Percentiles rank a stretch among this genome's conserved stretches.
Conservation (phyloP, 1,140 invertebrate species). For the Thalassaphorura encarpata region DNA sequence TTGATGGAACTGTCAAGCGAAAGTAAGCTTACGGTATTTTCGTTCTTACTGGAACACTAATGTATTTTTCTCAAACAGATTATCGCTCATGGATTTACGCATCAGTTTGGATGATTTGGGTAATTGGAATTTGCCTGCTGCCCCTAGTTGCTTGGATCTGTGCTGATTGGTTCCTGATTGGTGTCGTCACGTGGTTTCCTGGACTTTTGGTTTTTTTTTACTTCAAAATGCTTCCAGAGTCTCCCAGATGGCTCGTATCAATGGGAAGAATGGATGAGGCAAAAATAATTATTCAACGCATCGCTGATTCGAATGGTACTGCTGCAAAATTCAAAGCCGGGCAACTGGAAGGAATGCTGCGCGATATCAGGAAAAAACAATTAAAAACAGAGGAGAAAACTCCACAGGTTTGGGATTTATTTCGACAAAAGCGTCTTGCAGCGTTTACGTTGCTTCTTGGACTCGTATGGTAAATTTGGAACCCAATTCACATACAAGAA, state of each 20-base stretch:
- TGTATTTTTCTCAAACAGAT: neutral
- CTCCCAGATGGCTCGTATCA: constrained; percentile 42
- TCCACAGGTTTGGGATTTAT: constrained; percentile 8
- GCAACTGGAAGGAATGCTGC: constrained; percentile 10
- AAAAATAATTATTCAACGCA: constrained; percentile 34
- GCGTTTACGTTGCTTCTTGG: constrained; percentile 4
- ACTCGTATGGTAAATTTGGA: constrained; percentile 17
- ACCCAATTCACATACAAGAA: neutral
- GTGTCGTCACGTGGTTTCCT: constrained; percentile 18
- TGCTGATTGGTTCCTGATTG: constrained; percentile 23
- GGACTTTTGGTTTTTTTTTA: constrained; percentile 27
- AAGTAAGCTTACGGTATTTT: neutral
- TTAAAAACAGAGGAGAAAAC: constrained; percentile 5
- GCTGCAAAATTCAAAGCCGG: constrained; percentile 3
- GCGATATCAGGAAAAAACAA: neutral
- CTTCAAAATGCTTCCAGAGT: constrained; percentile 39
- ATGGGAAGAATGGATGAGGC: constrained; percentile 43
- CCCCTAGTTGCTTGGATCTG: constrained; percentile 26
- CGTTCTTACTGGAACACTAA: neutral
- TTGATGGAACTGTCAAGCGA: too few species aligned
- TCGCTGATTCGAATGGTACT: constrained; percentile 21
- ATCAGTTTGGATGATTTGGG: constrained; percentile 19
- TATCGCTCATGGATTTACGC: constrained; percentile 23
- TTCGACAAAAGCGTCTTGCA: constrained; percentile 4
- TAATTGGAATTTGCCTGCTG: constrained; percentile 19